phyloP scores from a whole-genome alignment of 2,113 vertebrate genomes.

The Lophura nycthemera region DNA sequence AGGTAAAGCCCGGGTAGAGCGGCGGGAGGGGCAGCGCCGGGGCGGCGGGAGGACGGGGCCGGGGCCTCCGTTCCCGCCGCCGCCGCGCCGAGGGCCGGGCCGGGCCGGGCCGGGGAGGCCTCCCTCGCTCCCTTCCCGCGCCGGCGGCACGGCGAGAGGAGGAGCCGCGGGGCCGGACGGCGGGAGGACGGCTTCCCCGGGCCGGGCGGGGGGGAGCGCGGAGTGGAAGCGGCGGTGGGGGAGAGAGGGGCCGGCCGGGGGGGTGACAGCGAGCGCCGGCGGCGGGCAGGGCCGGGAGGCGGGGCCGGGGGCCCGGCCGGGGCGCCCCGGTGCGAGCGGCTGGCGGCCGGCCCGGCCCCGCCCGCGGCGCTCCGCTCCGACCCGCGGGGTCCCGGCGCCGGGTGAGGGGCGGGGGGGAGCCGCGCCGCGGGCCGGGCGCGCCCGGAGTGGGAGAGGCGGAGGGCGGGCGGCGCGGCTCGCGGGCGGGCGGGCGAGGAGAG shows the following conservation, averaged over 20 bases:
- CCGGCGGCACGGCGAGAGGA: not conserved
- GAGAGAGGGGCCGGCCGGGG: not conserved
- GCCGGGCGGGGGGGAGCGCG: not conserved
- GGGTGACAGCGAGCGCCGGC: not conserved
- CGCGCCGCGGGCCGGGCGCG: too few species aligned
- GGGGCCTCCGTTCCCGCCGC: too few species aligned
- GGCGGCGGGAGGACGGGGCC: not conserved
- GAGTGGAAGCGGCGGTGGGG: not conserved
- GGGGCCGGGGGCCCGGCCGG: not conserved
- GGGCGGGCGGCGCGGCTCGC: too few species aligned
- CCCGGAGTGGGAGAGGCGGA: too few species aligned
- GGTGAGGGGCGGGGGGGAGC: not conserved
- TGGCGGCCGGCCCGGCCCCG: too few species aligned
- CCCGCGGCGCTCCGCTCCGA: too few species aligned
- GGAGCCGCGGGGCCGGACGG: not conserved
- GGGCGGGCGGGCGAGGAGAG: too few species aligned
- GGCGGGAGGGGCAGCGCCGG: not conserved
- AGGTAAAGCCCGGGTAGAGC: constrained; percentile 31
- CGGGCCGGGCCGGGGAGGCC: too few species aligned
- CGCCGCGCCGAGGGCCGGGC: not conserved
- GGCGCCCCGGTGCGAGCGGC: not conserved
- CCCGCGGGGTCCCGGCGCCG: too few species aligned
- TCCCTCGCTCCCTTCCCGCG: too few species aligned
- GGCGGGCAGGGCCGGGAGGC: not conserved
- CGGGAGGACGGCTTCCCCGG: too few species aligned